Evolutionary conservation across 2,888 invertebrate species (phyloP).

Genomic region (Ennomos quercinarius): DNA sequence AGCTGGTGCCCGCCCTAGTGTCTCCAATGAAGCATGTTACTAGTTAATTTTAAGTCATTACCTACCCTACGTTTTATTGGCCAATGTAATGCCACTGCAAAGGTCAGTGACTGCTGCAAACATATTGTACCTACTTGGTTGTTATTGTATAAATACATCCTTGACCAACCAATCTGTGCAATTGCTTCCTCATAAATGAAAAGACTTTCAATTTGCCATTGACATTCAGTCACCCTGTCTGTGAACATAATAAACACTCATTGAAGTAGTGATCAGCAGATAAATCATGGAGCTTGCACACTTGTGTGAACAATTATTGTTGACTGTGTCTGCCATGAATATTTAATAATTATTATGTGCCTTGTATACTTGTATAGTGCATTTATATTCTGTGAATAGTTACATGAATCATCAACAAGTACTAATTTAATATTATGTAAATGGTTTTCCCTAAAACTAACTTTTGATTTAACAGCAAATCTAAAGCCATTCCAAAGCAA

Average conservation of each 20-base stretch:
- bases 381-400: no score
- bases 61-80: constrained; percentile 19
- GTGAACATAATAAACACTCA: background rate
- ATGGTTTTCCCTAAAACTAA: no score
- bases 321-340: background rate
- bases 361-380: no score
- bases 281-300: constrained; percentile 1
- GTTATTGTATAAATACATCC: constrained; percentile 24
- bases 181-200: constrained; percentile 32
- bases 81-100: constrained; percentile 15
- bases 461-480: no score
- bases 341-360: no score
- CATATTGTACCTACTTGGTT: constrained; percentile 11
- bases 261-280: background rate
- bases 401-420: no score
- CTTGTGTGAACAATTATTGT: background rate
- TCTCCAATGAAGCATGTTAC: constrained; percentile 27
- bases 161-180: constrained; percentile 30
- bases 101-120: constrained; percentile 25
- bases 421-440: no score
- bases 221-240: constrained; percentile 14
- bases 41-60: constrained; percentile 17
- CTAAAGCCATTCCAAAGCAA: no score
- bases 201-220: constrained; percentile 28
- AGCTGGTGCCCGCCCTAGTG: constrained; percentile 19